phyloP scores from a whole-genome alignment of 2,113 vertebrate genomes.

The Rousettus leschenaultii region DNA sequence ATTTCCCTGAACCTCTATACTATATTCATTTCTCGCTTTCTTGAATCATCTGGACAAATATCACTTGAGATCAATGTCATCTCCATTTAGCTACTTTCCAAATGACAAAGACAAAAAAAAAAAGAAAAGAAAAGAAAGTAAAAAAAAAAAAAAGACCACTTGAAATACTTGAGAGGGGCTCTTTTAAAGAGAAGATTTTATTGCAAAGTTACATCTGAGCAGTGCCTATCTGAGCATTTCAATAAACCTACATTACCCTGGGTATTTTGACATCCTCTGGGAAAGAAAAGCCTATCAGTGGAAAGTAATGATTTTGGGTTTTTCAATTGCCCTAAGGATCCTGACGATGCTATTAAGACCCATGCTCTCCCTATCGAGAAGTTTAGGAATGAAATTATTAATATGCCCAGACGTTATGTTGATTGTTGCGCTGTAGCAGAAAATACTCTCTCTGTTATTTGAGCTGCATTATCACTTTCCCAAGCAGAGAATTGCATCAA shows the following conservation, averaged over 20 bases:
- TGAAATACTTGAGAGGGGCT: conserved; percentile 60
- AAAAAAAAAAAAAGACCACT: neutral
- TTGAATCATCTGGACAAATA: conserved; percentile 37
- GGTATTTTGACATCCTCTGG: conserved; percentile 61
- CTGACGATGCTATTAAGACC: conserved; percentile 76
- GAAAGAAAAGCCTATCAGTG: conserved; percentile 70
- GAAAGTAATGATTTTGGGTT: conserved; percentile 74
- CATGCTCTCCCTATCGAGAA: conserved; percentile 70
- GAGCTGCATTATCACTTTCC: conserved; percentile 69
- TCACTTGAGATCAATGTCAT: conserved; percentile 49
- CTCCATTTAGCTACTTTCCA: conserved; percentile 6
- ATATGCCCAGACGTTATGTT: conserved; percentile 68
- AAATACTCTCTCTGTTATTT: conserved; percentile 64
- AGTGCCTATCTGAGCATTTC: conserved; percentile 65
- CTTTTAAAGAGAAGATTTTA: conserved; percentile 62
- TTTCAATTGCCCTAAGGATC: conserved; percentile 73
- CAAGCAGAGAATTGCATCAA: conserved; percentile 65
- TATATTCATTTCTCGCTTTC: neutral
- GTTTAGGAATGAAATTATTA: conserved; percentile 75
- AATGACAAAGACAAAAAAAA: neutral
- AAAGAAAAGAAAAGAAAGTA: conserved; percentile 4
- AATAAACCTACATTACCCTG: conserved; percentile 76
- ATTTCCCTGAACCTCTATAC: neutral
- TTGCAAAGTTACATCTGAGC: conserved; percentile 40
- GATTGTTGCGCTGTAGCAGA: conserved; percentile 64